Evolutionary conservation across 2,113 vertebrate genomes (phyloP), one percentile per base, ranked within the genome.

Genomic region (Oceanites oceanicus): DNA sequence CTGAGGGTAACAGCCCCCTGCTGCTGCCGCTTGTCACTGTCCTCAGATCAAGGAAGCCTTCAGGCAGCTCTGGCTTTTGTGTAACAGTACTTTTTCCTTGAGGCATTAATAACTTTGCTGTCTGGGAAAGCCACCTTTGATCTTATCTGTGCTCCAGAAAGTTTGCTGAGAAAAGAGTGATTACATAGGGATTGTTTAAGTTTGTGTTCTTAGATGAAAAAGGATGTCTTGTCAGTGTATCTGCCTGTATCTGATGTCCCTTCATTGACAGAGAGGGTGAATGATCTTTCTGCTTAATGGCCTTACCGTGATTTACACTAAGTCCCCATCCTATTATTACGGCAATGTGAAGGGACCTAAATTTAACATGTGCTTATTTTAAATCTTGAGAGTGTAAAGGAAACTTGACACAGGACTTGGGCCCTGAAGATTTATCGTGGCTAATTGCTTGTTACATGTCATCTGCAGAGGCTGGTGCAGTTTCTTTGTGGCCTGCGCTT

Each of bases 191-290:
- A 78, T 87, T 75, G 36, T 62, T 94, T 94, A 91, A 78, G 70
- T 81, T 94, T 91, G 50, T 90, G 50, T 89, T 89, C 84, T 94
- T 53, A 85, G 87, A 93, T 87, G 73, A 85, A 94, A 92, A 93
- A 80, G 36, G 27, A 70, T 91, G 81, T 86, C 68, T 78, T 10
- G 2, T 59, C 77, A 78, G 74, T 80, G 25, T 76, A 56, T 90
- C 55, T 90, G 58, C 78, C 68, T 94, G 65, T 84, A 62, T 85
- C 73, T 81, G 94, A 85, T 87, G 68, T 2, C 9, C 20, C 70
- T 94, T 89, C 89, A 95, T 62, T 91, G 92, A 67, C 71, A 80
- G 25, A 81, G 70, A 59, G 44, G 27, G n/a, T 42, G 71, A 91
- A 66, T 61, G 66, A 72, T 91, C 62, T 81, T 72, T 81, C 82